These are phyloP conservation scores for Rhinogobio ventralis DNA, from an alignment of 2,797 vertebrate genomes.

Conservation along the genomic window DNA sequence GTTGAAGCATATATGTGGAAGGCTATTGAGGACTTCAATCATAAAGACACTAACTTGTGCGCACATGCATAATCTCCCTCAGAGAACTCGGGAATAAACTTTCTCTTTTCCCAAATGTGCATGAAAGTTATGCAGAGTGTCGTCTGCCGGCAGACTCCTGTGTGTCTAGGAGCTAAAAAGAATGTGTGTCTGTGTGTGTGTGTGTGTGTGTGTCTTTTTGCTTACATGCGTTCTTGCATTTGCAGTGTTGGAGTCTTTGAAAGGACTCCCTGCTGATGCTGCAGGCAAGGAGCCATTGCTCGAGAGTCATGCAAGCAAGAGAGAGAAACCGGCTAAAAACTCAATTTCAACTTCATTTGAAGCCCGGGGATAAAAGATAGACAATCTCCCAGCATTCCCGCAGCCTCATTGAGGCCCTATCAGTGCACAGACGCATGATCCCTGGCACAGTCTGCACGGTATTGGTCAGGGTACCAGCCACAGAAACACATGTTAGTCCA, in stretches of 20 bases:
- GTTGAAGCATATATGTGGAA: conserved; percentile 17
- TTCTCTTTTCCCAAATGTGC: conserved; percentile 58
- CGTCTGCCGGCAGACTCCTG: conserved; percentile 67
- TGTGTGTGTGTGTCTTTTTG: conserved; percentile 47
- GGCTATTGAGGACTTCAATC: conserved; percentile 56
- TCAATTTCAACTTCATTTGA: conserved; percentile 64
- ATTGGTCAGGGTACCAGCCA: conserved; percentile 33
- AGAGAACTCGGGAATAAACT: conserved; percentile 51
- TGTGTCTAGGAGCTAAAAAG: conserved; percentile 39
- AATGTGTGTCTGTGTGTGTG: conserved; percentile 27
- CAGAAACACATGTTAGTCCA: conserved; percentile 40
- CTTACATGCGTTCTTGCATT: conserved; percentile 41
- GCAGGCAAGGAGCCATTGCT: conserved; percentile 62
- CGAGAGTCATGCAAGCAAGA: conserved; percentile 54
- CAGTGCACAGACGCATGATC: conserved; percentile 28
- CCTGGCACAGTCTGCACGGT: conserved; percentile 16
- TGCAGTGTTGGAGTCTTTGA: conserved; percentile 55
- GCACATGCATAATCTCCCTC: conserved; percentile 43
- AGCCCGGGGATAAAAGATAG: conserved; percentile 60
- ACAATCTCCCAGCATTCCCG: conserved; percentile 40
- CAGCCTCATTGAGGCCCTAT: conserved; percentile 31
- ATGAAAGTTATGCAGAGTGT: conserved; percentile 62
- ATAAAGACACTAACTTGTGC: conserved; percentile 44
- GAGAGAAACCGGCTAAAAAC: conserved; percentile 63
- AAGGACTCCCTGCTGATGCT: conserved; percentile 64